These are phyloP conservation scores for Lingula anatina DNA, from an alignment of 2,888 invertebrate species.

Conservation along the genomic window DNA sequence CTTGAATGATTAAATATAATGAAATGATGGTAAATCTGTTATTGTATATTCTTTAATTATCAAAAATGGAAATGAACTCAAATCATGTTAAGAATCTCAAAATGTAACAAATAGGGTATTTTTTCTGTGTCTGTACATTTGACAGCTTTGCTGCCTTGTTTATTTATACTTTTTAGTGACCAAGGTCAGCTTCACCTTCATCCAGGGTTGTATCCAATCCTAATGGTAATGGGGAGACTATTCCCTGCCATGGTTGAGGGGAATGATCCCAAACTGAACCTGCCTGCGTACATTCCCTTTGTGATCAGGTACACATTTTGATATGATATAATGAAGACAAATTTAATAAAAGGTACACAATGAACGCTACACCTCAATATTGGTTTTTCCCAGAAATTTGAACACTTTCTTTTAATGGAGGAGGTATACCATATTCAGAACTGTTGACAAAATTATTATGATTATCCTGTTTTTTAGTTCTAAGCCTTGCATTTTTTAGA, in stretches of 20 bases:
- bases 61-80: too few species aligned
- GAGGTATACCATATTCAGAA: too few species aligned
- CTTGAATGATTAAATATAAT: too few species aligned
- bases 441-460: not conserved
- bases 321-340: not conserved
- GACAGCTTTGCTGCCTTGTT: too few species aligned
- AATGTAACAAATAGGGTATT: too few species aligned
- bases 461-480: not conserved
- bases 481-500: not conserved
- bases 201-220: slow-evolving; percentile 69
- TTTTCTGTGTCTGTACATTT: too few species aligned
- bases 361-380: not conserved
- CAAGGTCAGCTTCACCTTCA: slow-evolving; percentile 42
- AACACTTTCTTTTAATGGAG: not conserved
- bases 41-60: too few species aligned
- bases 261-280: slow-evolving; percentile 64
- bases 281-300: slow-evolving; percentile 64
- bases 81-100: too few species aligned
- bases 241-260: slow-evolving; percentile 72
- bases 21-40: too few species aligned
- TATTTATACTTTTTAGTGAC: slow-evolving; percentile 1
- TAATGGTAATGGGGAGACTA: slow-evolving; percentile 72
- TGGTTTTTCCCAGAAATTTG: not conserved
- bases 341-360: slow-evolving; percentile 5
- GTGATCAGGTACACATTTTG: slow-evolving; percentile 55